Conservation (phyloP, 2,888 invertebrate species). For the Melanophora roralis region DNA sequence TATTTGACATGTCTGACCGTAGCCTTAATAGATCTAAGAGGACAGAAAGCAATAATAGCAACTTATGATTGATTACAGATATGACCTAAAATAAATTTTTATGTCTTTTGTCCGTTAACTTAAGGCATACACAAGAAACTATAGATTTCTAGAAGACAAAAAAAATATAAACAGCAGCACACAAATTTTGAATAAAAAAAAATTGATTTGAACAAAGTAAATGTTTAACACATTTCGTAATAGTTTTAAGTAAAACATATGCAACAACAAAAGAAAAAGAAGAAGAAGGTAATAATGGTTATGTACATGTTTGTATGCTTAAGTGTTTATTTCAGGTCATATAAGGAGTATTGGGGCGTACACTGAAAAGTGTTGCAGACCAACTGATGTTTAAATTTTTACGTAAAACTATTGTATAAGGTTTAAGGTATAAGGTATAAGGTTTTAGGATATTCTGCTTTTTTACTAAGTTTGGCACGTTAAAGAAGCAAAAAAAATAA, state of each 20-base stretch:
- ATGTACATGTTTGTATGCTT: not conserved
- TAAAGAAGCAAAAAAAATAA: constrained; percentile 13
- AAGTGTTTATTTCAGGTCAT: constrained; percentile 59
- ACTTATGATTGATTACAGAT: constrained; percentile 72
- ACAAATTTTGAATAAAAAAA: constrained; percentile 20
- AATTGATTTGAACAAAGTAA: constrained; percentile 57
- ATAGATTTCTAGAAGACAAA: not conserved
- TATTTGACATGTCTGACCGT: not conserved
- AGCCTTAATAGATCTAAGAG: not conserved
- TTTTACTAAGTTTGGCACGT: not conserved
- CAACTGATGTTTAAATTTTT: constrained; percentile 47
- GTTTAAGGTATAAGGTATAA: not conserved
- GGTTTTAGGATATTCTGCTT: not conserved
- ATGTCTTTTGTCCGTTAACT: constrained; percentile 37
- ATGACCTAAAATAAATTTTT: constrained; percentile 69
- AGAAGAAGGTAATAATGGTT: not conserved
- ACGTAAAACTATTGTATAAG: not conserved
- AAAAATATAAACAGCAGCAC: not conserved
- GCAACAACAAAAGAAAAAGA: too few species aligned
- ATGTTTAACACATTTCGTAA: constrained; percentile 51
- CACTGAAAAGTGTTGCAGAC: constrained; percentile 54
- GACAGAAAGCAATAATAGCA: constrained; percentile 43
- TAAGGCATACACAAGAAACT: constrained; percentile 34
- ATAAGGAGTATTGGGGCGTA: constrained; percentile 57
- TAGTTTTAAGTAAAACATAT: too few species aligned